Evolutionary conservation across 2,888 invertebrate species (phyloP).

Genomic region (Nymphalis urticae): DNA sequence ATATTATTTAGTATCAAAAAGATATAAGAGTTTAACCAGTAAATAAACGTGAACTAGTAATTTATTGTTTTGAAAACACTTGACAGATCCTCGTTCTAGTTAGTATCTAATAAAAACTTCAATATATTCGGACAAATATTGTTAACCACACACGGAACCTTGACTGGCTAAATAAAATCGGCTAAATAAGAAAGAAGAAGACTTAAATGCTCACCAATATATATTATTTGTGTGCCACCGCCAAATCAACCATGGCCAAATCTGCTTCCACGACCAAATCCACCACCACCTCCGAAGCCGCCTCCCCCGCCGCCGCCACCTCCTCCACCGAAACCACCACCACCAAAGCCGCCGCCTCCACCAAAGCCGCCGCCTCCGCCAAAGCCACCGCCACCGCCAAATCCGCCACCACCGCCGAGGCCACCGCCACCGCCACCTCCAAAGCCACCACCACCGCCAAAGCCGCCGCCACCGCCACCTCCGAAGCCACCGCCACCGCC

Average conservation of each 20-base stretch:
- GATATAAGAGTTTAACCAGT: no score
- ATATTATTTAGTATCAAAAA: no score
- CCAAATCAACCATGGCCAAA: constrained; percentile 26
- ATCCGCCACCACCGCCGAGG: constrained; percentile 38
- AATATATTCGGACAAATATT: no score
- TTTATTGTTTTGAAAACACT: no score
- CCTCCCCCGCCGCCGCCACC: constrained; percentile 37
- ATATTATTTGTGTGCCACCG: constrained; percentile 14
- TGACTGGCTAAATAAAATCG: no score
- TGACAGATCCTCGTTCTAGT: no score
- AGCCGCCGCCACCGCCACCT: constrained; percentile 35
- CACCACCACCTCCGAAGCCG: constrained; percentile 32
- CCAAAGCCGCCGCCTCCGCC: constrained; percentile 41
- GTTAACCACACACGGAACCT: no score
- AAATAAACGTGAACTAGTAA: no score
- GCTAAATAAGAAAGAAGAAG: no score
- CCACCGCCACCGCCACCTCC: constrained; percentile 38
- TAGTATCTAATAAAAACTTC: no score
- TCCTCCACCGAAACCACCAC: constrained; percentile 41
- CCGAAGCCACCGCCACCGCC: constrained; percentile 16
- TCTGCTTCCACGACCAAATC: constrained; percentile 36
- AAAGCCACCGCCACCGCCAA: constrained; percentile 37
- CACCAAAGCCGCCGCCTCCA: constrained; percentile 38
- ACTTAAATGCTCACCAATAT: no score
- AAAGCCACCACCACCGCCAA: constrained; percentile 5